Evolutionary conservation across 2,113 vertebrate species (phyloP).

Genomic region (Corvus moneduloides): DNA sequence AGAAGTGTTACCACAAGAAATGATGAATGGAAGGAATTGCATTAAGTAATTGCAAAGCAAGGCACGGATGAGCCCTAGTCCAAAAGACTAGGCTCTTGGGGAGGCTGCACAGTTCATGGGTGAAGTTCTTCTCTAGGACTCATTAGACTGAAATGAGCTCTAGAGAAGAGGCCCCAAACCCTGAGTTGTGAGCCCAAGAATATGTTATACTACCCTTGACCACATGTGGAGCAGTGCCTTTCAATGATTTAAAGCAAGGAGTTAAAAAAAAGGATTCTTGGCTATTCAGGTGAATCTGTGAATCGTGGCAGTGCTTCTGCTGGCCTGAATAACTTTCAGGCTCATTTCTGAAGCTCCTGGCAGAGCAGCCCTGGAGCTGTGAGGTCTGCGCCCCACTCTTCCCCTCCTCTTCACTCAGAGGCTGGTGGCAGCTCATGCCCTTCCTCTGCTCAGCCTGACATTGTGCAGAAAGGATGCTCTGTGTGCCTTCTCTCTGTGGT

Average conservation of each 20-base stretch:
- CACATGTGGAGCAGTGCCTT: neutral
- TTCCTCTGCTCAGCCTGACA: neutral
- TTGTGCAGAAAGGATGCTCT: neutral
- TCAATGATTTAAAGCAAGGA: neutral
- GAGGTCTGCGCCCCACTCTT: rapidly evolving
- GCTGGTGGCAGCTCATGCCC: neutral
- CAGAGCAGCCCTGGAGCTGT: neutral
- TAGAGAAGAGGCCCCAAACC: neutral
- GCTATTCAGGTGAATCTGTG: neutral
- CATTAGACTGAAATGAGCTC: neutral
- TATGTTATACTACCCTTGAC: neutral
- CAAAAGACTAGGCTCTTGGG: neutral
- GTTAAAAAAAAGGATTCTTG: neutral
- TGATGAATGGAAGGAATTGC: neutral
- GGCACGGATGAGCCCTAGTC: neutral
- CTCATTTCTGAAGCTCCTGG: neutral
- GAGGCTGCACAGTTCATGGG: neutral
- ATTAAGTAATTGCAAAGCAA: neutral
- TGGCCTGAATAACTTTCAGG: neutral
- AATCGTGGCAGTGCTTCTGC: neutral
- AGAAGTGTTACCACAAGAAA: neutral
- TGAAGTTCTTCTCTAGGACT: neutral
- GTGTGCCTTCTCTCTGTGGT: neutral
- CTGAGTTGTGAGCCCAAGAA: neutral
- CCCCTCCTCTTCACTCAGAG: neutral